Evolutionary conservation across 2,113 vertebrate genomes (phyloP), one percentile per base, ranked within the genome.

Genomic region (Spea bombifrons): DNA sequence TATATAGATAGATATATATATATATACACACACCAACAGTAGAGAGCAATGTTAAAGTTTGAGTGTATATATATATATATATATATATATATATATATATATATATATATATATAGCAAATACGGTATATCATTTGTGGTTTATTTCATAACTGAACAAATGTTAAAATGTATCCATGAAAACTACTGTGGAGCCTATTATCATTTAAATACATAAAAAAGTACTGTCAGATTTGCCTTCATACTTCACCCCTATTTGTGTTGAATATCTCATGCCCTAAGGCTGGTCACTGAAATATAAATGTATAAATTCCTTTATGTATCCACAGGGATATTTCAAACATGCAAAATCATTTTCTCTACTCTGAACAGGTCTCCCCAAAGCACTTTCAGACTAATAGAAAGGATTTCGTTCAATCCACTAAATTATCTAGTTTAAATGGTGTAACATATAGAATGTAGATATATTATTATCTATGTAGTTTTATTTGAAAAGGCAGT

Each of bases 341-440:
- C 4, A 43, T 72, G 50, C 10, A 44, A 53, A 69, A 72, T 72
- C 57, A 57, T 72, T 72, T 72, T 72, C 71, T 57, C 13, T 30
- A 43, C 71, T 72, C 13, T 57, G 52, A 59, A 7, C 16, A 44
- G 53, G 17, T 57, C 43, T 6, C 43, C 43, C 52, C 52, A 13
- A 52, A 53, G 16, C 48, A 52, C 48, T 17, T 64, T 64, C 61
- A 16, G 61, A 64, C 7, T 7, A 64, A 57, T 72, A 45, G 8
- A 72, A 59, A 5, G 7, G 53, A 45, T 46, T 13, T 72, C 44
- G 43, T 13, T 44, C 9, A 72, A 59, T 72, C 53, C 12, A 72
- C 43, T 53, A 7, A 55, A 72, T 44, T 44, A 71, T 17, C 8
- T 52, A 50, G 44, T 16, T 55, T 72, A 59, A 57, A 57, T 57